phyloP scores from a whole-genome alignment of 2,113 vertebrate genomes.

The Embiotoca jacksoni region DNA sequence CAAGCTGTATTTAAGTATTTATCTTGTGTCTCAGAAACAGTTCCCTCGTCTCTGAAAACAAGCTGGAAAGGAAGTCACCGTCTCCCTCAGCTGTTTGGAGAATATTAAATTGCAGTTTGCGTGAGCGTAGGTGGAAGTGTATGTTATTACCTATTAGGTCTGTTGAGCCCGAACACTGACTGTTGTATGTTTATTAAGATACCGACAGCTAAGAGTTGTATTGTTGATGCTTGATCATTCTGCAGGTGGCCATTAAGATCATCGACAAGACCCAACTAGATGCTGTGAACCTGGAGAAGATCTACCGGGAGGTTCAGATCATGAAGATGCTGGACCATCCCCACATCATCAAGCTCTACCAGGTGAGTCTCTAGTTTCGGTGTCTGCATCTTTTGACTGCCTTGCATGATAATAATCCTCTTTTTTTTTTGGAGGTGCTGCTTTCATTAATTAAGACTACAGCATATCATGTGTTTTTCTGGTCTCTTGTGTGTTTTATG shows the following conservation, averaged over 20 bases:
- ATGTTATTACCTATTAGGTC: slow-evolving; percentile 15
- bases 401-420: neutral
- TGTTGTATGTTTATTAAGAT: slow-evolving; percentile 30
- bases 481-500: neutral
- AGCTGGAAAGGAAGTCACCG: slow-evolving; percentile 21
- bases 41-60: slow-evolving; percentile 11
- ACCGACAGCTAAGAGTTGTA: slow-evolving; percentile 8
- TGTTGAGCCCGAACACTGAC: slow-evolving; percentile 18
- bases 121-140: neutral
- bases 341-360: slow-evolving; percentile 98
- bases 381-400: neutral
- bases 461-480: neutral
- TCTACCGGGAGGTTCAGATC: slow-evolving; percentile 97
- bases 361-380: slow-evolving; percentile 82
- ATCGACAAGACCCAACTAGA: slow-evolving; percentile 98
- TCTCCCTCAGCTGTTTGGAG: slow-evolving; percentile 11
- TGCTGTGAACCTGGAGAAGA: slow-evolving; percentile 97
- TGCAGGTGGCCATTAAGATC: slow-evolving; percentile 98
- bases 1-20: slow-evolving; percentile 30
- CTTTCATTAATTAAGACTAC: slow-evolving; percentile 7
- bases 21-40: slow-evolving; percentile 15
- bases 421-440: neutral
- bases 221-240: slow-evolving; percentile 55
- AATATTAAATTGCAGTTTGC: slow-evolving; percentile 24
- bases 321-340: slow-evolving; percentile 99